phyloP scores from a whole-genome alignment of 2,888 invertebrate species.

The Diarsia mendica region DNA sequence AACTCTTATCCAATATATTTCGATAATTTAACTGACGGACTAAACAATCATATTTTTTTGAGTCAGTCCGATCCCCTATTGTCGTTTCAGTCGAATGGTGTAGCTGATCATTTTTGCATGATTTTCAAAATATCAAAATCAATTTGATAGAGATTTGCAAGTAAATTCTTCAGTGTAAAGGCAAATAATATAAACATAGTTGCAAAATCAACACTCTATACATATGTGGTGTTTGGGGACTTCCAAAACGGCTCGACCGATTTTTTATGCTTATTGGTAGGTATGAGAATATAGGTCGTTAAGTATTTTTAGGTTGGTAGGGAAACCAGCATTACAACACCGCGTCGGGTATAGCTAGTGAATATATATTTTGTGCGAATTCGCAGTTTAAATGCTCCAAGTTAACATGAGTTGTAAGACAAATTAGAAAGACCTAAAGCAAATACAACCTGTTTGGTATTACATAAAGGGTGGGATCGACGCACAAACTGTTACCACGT shows the following conservation, averaged over 20 bases:
- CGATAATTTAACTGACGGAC: too few relatives aligned
- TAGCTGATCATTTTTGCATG: neutral
- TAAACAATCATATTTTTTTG: too few relatives aligned
- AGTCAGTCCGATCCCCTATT: too few relatives aligned
- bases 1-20: too few relatives aligned
- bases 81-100: too few relatives aligned
- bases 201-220: neutral
- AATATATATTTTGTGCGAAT: conserved; percentile 20
- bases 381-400: conserved; percentile 38
- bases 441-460: conserved; percentile 44
- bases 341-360: too few relatives aligned
- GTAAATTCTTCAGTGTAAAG: neutral
- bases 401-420: neutral
- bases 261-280: too few relatives aligned
- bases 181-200: neutral
- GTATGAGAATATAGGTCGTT: too few relatives aligned
- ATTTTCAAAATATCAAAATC: neutral
- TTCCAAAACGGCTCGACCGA: too few relatives aligned
- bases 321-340: too few relatives aligned
- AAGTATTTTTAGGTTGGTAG: too few relatives aligned
- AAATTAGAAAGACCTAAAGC: conserved; percentile 32
- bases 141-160: neutral
- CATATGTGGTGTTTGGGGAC: too few relatives aligned
- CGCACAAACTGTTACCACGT: neutral
- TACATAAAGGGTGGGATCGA: neutral